Conservation (phyloP, 2,797 vertebrate genomes). For the Parauchenoglanis ngamensis region DNA sequence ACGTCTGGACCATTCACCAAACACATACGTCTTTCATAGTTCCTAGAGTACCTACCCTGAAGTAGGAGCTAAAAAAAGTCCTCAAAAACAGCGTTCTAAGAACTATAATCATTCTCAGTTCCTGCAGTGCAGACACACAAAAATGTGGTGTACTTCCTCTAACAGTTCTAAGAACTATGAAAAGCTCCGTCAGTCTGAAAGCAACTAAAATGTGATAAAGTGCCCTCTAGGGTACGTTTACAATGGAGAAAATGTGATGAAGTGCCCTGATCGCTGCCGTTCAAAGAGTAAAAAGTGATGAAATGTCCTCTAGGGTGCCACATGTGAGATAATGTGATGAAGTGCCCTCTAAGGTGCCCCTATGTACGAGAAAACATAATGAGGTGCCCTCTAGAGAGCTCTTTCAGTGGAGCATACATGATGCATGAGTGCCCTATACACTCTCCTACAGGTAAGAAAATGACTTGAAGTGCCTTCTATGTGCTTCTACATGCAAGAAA, state of each 20-base stretch:
- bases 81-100: too few relatives aligned
- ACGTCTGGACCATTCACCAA: too few relatives aligned
- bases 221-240: neutral
- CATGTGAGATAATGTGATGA: neutral
- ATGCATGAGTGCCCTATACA: neutral
- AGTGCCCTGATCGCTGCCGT: neutral
- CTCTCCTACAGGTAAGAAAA: neutral
- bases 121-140: too few relatives aligned
- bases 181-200: too few relatives aligned
- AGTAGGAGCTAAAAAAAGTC: too few relatives aligned
- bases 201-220: neutral
- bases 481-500: neutral
- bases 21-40: too few relatives aligned
- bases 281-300: neutral
- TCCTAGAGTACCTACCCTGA: too few relatives aligned
- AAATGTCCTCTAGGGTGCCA: neutral
- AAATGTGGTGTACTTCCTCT: too few relatives aligned
- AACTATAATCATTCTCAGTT: too few relatives aligned
- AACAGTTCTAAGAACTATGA: too few relatives aligned
- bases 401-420: neutral
- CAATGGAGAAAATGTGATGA: neutral
- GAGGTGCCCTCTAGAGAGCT: neutral
- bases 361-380: neutral
- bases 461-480: neutral
- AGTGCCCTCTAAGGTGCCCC: neutral